Evolutionary conservation across 2,113 vertebrate species (phyloP).

Genomic region (Thunnus maccoyii): DNA sequence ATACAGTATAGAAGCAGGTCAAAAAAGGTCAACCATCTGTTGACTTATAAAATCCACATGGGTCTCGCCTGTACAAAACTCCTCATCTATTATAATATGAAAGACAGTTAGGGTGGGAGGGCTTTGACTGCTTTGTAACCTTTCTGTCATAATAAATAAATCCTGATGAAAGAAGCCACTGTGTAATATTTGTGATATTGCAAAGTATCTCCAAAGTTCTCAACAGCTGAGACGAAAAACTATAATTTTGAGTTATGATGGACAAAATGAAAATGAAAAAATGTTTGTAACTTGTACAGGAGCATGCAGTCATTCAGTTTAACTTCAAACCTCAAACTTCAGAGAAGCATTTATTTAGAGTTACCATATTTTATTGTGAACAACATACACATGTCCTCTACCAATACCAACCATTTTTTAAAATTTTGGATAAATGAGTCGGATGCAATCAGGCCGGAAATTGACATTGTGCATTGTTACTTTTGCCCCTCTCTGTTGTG

Average conservation of each 20-base stretch:
- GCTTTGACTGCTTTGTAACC: neutral
- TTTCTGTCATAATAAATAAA: neutral
- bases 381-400: too few relatives aligned
- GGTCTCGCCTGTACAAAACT: conserved; percentile 9
- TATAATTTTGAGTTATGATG: too few relatives aligned
- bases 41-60: conserved; percentile 18
- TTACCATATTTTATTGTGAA: too few relatives aligned
- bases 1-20: conserved; percentile 36
- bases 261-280: too few relatives aligned
- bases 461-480: too few relatives aligned
- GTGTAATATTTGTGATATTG: neutral
- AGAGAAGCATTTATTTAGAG: too few relatives aligned
- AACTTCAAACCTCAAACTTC: too few relatives aligned
- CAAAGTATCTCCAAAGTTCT: neutral
- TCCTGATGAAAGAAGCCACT: neutral
- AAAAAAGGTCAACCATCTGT: conserved; percentile 55
- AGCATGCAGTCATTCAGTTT: neutral
- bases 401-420: too few relatives aligned
- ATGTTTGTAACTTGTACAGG: too few relatives aligned
- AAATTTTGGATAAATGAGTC: too few relatives aligned
- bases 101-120: neutral
- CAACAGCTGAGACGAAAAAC: neutral
- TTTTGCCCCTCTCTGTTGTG: too few relatives aligned
- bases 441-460: too few relatives aligned
- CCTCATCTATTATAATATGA: conserved; percentile 10